A percentile compares a stretch with the other conserved stretches of the same genome.
Conservation (phyloP, 92 coral and sea anemone genomes). For the Parazoanthus swiftii region DNA sequence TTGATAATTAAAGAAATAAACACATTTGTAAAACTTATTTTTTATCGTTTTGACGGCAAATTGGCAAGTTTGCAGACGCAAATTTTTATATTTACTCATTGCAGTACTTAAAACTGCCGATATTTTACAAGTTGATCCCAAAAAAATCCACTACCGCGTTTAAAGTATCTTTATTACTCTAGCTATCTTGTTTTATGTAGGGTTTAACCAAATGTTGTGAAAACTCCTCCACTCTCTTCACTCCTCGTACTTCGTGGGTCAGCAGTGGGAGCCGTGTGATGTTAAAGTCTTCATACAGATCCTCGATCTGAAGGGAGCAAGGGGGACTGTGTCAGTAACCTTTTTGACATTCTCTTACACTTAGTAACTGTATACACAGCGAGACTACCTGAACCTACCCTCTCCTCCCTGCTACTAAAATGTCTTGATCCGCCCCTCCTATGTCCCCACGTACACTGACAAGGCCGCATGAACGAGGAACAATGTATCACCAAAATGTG, state of each 20-base stretch:
- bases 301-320: constrained; percentile 72
- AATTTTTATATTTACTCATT: too few species aligned
- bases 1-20: too few species aligned
- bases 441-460: too few species aligned
- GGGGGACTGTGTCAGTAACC: neutral
- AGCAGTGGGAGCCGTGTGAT: constrained; percentile 84
- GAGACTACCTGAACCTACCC: too few species aligned
- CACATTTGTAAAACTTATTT: too few species aligned
- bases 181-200: constrained; percentile 25
- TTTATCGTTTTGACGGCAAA: too few species aligned
- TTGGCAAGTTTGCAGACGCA: too few species aligned
- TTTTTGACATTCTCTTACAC: neutral
- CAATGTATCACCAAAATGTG: neutral
- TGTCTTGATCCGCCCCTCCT: too few species aligned
- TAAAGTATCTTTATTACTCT: too few species aligned
- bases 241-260: constrained; percentile 93
- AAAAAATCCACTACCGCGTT: neutral
- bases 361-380: neutral
- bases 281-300: constrained; percentile 96
- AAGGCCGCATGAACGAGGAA: neutral
- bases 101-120: too few species aligned
- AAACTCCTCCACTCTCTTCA: constrained; percentile 70
- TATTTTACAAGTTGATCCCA: neutral
- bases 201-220: constrained; percentile 64
- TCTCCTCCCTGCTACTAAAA: too few species aligned